Conservation (phyloP, 2,888 invertebrate species). For the Nowickia ferox region DNA sequence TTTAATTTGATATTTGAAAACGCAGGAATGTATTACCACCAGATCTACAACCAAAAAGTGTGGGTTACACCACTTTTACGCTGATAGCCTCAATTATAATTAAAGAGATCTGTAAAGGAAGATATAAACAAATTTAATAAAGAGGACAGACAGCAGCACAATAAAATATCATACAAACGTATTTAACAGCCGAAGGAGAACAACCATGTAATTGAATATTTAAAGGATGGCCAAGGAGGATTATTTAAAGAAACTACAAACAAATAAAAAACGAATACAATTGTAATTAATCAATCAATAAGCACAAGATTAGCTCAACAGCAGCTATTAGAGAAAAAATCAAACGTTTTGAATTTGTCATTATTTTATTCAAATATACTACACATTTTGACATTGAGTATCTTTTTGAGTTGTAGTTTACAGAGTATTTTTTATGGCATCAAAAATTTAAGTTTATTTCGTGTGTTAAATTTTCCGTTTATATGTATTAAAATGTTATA, state of each 20-base stretch:
- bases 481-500: background rate
- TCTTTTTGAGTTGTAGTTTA: conserved; percentile 32
- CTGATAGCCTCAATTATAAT: background rate
- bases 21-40: too few species aligned
- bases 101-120: background rate
- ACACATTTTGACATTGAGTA: too few species aligned
- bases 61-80: too few species aligned
- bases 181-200: conserved; percentile 25
- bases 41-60: too few species aligned
- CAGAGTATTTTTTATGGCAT: background rate
- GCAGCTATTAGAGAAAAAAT: conserved; percentile 22
- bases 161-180: conserved; percentile 13
- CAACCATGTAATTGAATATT: conserved; percentile 26
- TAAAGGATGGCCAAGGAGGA: conserved; percentile 42
- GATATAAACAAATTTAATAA: conserved; percentile 44
- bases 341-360: conserved; percentile 25
- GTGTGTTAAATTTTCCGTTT: conserved; percentile 6
- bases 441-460: conserved; percentile 11
- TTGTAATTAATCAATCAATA: conserved; percentile 53
- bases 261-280: conserved; percentile 41
- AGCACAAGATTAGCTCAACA: conserved; percentile 15
- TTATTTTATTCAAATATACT: conserved; percentile 11
- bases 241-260: conserved; percentile 36
- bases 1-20: too few species aligned
- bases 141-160: background rate